A percentile compares a stretch with the other conserved stretches of the same genome.
phyloP scores from a whole-genome alignment of 92 coral and sea anemone species.

The Diadumene lineata region DNA sequence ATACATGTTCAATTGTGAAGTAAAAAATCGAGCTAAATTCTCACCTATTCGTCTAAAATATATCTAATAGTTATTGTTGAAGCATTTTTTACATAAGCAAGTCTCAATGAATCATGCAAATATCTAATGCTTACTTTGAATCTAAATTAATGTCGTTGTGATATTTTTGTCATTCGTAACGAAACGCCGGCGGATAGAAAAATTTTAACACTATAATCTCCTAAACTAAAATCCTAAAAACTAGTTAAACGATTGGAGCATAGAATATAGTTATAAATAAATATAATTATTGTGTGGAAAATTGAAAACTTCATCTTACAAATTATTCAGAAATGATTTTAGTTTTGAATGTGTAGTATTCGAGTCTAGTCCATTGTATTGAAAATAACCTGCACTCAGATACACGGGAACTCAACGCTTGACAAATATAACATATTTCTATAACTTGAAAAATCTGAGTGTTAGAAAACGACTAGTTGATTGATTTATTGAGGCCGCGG shows the following conservation, averaged over 20 bases:
- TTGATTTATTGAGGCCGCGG: conserved; percentile 14
- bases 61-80: not conserved
- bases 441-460: conserved; percentile 3
- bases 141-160: conserved; percentile 20
- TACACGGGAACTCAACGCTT: not conserved
- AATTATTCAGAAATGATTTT: conserved; percentile 14
- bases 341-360: not conserved
- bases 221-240: not conserved
- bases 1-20: conserved; percentile 3
- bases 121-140: conserved; percentile 10
- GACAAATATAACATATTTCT: not conserved
- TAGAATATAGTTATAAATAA: not conserved
- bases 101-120: not conserved
- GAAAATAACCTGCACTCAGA: not conserved
- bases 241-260: not conserved
- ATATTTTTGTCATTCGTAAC: conserved; percentile 1
- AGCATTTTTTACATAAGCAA: not conserved
- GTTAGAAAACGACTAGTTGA: not conserved
- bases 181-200: conserved; percentile 16
- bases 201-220: not conserved
- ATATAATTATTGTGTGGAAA: not conserved
- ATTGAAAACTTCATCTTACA: conserved; percentile 7
- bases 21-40: not conserved
- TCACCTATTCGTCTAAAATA: not conserved
- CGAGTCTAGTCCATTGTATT: not conserved